Base-by-base conservation (phyloP, 30 jellyfish, hydroid and myxozoan species). In the Euphysa ruthae region DNA sequence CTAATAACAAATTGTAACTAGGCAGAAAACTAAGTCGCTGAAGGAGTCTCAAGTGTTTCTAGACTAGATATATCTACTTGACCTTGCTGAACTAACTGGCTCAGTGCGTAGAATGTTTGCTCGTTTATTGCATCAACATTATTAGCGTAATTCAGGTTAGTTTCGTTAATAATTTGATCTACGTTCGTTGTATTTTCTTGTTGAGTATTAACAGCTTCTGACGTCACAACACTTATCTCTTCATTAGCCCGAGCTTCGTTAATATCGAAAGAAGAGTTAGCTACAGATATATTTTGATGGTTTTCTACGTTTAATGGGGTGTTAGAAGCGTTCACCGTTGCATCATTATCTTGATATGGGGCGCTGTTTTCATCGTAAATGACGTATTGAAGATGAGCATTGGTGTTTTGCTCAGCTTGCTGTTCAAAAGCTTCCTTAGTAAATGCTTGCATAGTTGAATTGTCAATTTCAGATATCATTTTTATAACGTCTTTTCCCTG, bases 81-180 rank as follows among this genome's bases (percentile, higher is more conserved):
- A 19, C 80, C 80, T 46, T 68, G 80, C 54, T 68, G 73, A 43
- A 68, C 80, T 73, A 68, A 43, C 2, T 68, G 55, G 28, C 54
- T 68, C 32, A 68, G n/a, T 23, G 80, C 80, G 12, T 43, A 51
- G 32, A 68, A 68, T 22, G 80, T 49, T 52, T 68, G 73, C 30
- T 68, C 80, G 20, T 52, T 68, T n/a, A n/a, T n/a, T n/a, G n/a
- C n/a, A n/a, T n/a, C n/a, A 2, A 46, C 60, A 10, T 25, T 46
- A n/a, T 46, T 25, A 24, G 43, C 44, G 18, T 32, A 43, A 20
- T 35, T 55, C 20, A 23, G 20, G 23, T 55, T 23, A 5, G 33
- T 14, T 2, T 49, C 19, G 65, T 27, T 34, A 14, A 23, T 31
- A 24, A 18, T 33, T 23, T 38, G 20, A 27, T 34, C 75, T 6